phyloP scores from a whole-genome alignment of 1,140 invertebrate genomes.

The Ceratina australensis region DNA sequence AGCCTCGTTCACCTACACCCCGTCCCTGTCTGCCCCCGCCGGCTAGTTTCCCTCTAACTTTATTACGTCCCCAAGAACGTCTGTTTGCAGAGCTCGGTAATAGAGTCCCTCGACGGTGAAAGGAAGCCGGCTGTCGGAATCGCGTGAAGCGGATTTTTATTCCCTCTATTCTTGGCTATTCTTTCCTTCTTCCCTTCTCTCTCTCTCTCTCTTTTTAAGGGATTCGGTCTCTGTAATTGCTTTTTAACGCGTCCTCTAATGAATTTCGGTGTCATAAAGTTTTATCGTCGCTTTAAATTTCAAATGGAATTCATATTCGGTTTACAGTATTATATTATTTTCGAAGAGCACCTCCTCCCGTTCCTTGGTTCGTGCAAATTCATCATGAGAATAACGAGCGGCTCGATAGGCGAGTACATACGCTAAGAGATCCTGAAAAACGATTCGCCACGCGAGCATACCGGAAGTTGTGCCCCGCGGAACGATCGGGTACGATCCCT shows the following conservation, averaged over 20 bases:
- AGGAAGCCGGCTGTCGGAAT: conserved; percentile 22
- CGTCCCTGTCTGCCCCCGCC: too few relatives aligned
- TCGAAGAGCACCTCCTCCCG: too few relatives aligned
- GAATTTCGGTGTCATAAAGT: background rate
- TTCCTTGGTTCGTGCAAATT: too few relatives aligned
- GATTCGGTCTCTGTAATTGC: background rate
- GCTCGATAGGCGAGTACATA: background rate
- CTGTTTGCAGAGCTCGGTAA: conserved; percentile 42
- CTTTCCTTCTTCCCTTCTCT: too few relatives aligned
- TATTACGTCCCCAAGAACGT: conserved; percentile 43
- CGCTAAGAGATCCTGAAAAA: background rate
- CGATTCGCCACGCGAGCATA: background rate
- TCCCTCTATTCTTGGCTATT: background rate
- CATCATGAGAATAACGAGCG: background rate
- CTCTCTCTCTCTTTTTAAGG: too few relatives aligned
- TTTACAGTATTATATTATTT: too few relatives aligned
- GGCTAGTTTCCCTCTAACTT: conserved; percentile 32
- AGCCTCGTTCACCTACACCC: conserved; percentile 1
- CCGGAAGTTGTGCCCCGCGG: background rate
- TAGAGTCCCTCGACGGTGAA: conserved; percentile 31
- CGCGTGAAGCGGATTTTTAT: conserved; percentile 21
- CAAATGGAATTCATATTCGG: too few relatives aligned
- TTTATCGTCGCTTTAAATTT: too few relatives aligned
- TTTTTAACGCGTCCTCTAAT: background rate
- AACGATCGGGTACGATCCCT: background rate